These are phyloP conservation scores for Halcyon badia DNA, from an alignment of 2,797 vertebrate genomes.

Conservation along the genomic window DNA sequence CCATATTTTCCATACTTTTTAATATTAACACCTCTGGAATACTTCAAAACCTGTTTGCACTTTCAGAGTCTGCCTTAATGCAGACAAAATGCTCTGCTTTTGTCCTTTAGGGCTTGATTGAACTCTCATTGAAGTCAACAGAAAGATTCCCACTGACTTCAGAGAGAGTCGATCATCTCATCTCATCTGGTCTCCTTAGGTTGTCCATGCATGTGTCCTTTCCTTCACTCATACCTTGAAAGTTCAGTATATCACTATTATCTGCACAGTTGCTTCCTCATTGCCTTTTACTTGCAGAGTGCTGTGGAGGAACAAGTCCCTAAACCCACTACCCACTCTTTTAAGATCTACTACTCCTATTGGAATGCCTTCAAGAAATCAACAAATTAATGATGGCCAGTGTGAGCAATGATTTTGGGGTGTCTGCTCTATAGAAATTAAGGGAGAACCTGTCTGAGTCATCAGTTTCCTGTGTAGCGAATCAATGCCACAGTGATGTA, in stretches of 20 bases:
- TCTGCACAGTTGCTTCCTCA: not conserved
- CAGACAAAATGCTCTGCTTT: conserved; percentile 5
- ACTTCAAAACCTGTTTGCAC: conserved; percentile 5
- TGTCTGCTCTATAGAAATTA: conserved; percentile 37
- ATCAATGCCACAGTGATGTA: conserved; percentile 51
- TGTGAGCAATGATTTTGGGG: conserved; percentile 30
- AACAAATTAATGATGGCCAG: conserved; percentile 30
- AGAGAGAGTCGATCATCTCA: conserved; percentile 3
- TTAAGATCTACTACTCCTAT: conserved; percentile 36
- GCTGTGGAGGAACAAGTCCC: conserved; percentile 8
- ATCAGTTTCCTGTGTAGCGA: conserved; percentile 27
- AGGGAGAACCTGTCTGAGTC: conserved; percentile 23
- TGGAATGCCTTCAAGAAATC: conserved; percentile 30
- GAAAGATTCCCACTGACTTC: conserved; percentile 23
- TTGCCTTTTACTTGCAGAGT: conserved; percentile 40
- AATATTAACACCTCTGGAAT: not conserved
- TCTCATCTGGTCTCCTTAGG: conserved; percentile 14
- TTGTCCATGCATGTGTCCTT: conserved; percentile 10
- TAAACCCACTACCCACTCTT: conserved; percentile 17
- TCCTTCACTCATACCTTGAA: not conserved
- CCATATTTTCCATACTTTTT: not conserved
- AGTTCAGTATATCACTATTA: conserved; percentile 25
- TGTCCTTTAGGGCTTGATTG: conserved; percentile 38
- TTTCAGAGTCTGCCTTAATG: not conserved
- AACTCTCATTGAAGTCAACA: conserved; percentile 19